Percentiles rank a stretch among this genome's conserved stretches.
These are phyloP conservation scores for Gobiocypris rarus DNA, from an alignment of 2,113 vertebrate species.

Conservation along the genomic window DNA sequence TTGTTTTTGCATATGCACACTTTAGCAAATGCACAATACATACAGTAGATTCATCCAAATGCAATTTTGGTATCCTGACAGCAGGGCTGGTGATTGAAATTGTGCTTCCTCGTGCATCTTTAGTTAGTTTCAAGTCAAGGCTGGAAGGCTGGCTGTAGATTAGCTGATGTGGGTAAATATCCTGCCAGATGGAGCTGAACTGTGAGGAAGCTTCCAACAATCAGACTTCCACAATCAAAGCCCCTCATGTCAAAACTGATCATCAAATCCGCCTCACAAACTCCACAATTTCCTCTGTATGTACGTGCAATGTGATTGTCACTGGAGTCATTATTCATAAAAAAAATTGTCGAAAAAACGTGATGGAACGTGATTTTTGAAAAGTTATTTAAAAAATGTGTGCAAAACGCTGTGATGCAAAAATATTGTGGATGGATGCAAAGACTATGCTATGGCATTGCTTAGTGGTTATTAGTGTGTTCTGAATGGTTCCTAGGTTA, in stretches of 20 bases:
- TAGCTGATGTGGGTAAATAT: slow-evolving; percentile 28
- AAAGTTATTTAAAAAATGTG: not conserved
- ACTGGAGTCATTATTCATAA: not conserved
- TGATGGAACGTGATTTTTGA: not conserved
- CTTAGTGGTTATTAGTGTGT: no score
- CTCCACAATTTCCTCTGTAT: slow-evolving; percentile 2
- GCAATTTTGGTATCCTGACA: slow-evolving; percentile 35
- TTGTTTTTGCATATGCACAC: not conserved
- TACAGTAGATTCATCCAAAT: slow-evolving; percentile 22
- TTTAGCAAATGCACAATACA: not conserved
- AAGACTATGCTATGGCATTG: no score
- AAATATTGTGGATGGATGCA: not conserved
- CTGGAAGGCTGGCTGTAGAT: slow-evolving; percentile 44
- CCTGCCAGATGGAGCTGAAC: slow-evolving; percentile 47
- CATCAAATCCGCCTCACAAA: slow-evolving; percentile 15
- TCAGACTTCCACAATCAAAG: slow-evolving; percentile 54
- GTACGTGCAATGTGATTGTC: not conserved
- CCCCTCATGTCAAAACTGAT: slow-evolving; percentile 41
- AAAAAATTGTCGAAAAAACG: not conserved
- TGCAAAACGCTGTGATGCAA: not conserved
- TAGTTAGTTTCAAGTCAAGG: slow-evolving; percentile 37
- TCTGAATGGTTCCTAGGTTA: no score
- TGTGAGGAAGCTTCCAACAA: slow-evolving; percentile 47
- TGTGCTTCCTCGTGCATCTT: slow-evolving; percentile 39
- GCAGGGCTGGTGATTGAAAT: slow-evolving; percentile 30